Evolutionary conservation across 2,797 vertebrate genomes (phyloP).

Genomic region (Falco concolor): DNA sequence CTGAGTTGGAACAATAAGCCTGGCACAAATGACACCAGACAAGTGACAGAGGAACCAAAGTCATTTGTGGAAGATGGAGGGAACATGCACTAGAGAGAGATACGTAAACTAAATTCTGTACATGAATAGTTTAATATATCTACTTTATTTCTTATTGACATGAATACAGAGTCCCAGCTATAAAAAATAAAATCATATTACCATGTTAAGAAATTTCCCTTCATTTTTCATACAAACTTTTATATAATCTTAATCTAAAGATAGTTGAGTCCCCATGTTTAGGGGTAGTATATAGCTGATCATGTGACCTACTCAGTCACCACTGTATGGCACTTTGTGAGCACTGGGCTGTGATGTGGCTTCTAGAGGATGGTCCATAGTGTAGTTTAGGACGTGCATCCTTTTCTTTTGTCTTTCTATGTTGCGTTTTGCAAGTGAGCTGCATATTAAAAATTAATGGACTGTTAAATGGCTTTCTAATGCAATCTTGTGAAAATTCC

Average conservation of each 20-base stretch:
- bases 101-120: background rate
- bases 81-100: background rate
- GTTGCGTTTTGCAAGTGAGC: background rate
- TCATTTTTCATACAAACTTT: background rate
- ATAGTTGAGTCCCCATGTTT: rapidly evolving
- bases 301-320: background rate
- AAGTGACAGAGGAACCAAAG: background rate
- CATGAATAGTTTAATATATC: background rate
- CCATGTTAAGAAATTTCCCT: background rate
- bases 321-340: background rate
- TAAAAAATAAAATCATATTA: background rate
- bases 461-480: background rate
- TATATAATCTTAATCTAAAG: background rate
- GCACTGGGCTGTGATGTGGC: background rate
- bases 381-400: background rate
- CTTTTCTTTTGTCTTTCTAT: background rate
- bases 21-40: background rate
- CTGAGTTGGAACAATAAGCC: background rate
- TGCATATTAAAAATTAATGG: background rate
- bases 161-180: background rate
- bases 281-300: background rate
- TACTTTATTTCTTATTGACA: background rate
- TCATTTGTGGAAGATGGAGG: background rate
- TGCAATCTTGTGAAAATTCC: background rate
- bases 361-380: background rate